phyloP scores from a whole-genome alignment of 1,140 invertebrate genomes.

The Bombyx mori region DNA sequence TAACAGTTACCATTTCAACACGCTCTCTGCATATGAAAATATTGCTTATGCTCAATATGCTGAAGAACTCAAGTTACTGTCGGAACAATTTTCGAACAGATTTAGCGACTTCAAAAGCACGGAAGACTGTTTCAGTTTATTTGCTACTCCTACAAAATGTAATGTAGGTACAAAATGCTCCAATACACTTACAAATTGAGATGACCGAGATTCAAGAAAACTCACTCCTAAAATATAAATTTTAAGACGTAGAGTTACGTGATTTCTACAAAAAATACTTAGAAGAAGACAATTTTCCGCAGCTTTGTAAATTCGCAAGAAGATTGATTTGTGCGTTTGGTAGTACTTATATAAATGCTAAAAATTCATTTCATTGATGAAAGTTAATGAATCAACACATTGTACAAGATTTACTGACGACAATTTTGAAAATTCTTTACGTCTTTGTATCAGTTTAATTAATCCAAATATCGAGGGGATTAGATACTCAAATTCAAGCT shows the following conservation, averaged over 20 bases:
- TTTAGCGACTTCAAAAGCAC: neutral
- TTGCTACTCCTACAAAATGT: slow-evolving; percentile 4
- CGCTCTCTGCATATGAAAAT: no score
- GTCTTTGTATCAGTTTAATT: neutral
- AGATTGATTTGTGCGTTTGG: slow-evolving; percentile 1
- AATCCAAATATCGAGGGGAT: neutral
- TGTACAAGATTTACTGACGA: neutral
- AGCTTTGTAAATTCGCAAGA: neutral
- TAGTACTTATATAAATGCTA: neutral
- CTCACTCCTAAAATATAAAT: neutral
- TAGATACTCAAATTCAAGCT: neutral
- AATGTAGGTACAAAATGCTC: slow-evolving; percentile 5
- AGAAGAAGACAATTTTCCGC: slow-evolving; percentile 1
- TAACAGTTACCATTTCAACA: neutral
- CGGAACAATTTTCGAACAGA: neutral
- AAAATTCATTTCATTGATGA: neutral
- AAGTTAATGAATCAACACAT: neutral
- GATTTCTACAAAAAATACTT: slow-evolving; percentile 2
- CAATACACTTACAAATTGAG: slow-evolving; percentile 1
- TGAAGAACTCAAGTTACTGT: neutral
- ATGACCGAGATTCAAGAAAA: neutral
- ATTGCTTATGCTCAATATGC: neutral
- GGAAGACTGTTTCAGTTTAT: slow-evolving; percentile 4
- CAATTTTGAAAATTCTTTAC: no score
- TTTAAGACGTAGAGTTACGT: neutral